phyloP scores from a whole-genome alignment of 2,888 invertebrate genomes.

The Drosophila anomalata region DNA sequence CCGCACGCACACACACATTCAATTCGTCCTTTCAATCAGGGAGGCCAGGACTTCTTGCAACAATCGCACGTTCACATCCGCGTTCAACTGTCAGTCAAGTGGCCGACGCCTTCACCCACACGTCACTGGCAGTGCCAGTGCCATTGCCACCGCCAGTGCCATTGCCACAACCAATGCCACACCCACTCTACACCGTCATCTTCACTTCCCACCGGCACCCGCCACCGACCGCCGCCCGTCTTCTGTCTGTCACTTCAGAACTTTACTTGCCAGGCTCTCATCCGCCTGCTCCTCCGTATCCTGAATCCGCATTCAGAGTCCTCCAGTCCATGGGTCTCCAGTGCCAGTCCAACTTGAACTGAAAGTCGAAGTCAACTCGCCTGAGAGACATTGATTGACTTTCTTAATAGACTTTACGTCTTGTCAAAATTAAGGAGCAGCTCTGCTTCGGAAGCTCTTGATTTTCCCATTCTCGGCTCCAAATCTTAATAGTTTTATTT shows the following conservation, averaged over 20 bases:
- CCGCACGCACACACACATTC: conserved; percentile 63
- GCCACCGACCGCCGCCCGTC: conserved; percentile 33
- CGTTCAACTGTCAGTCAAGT: conserved; percentile 76
- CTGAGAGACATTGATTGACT: conserved; percentile 84
- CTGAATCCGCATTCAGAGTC: conserved; percentile 12
- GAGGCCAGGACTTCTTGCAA: conserved; percentile 40
- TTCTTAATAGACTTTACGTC: conserved; percentile 83
- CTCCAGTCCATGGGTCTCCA: conserved; percentile 15
- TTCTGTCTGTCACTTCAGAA: conserved; percentile 66
- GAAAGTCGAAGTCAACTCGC: conserved; percentile 76
- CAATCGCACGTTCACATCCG: conserved; percentile 58
- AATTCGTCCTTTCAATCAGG: conserved; percentile 80
- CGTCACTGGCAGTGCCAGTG: conserved; percentile 55
- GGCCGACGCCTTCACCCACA: conserved; percentile 50
- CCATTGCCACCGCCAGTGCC: not conserved
- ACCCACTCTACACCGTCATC: conserved; percentile 6
- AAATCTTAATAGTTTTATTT: not conserved
- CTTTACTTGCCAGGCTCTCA: conserved; percentile 63
- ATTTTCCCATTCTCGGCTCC: conserved; percentile 4
- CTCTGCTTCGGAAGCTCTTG: conserved; percentile 48
- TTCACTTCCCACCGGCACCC: not conserved
- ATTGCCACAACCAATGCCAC: not conserved
- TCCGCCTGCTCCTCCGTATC: conserved; percentile 22
- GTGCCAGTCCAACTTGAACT: conserved; percentile 35
- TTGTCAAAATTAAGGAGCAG: conserved; percentile 80